Evolutionary conservation across 2,888 invertebrate species (phyloP), one percentile per base, ranked within the genome.

Genomic region (Ellobium chinense): DNA sequence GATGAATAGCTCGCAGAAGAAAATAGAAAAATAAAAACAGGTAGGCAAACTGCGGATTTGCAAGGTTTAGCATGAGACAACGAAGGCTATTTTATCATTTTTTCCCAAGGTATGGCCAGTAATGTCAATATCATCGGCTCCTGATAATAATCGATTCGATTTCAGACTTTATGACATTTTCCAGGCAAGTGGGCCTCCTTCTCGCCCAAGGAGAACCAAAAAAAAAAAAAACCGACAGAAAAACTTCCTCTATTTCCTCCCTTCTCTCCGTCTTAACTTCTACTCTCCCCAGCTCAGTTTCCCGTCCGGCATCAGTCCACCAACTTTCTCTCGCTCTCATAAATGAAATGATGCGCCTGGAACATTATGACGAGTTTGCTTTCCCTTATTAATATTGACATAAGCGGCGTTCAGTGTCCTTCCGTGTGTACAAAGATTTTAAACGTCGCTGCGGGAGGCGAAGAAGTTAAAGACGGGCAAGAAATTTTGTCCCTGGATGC

Each of bases 371-470:
- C 58, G n/a, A 31, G 72, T 72, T 72, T 72, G 60, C 72, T 72
- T 72, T 72, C 34, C 72, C 58, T 72, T 72, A 72, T 72, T 72
- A 72, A 60, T 72, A 72, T 72, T 72, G 72, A 72, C 72, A 72
- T 37, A 60, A 60, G 72, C 72, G 36, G 36, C 56, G 72, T 72
- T 72, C 34, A 36, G 72, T 37, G 72, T 72, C 72, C 60, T 60
- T 56, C 34, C 36, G 60, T 72, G 72, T 72, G 72, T 72, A 24
- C 60, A 60, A 29, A 60, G 72, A 72, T 72, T 72, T 72, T 72
- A 54, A 72, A 60, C 72, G 56, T 72, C 72, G 56, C 34, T 60
- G 34, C 36, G 60, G 58, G 31, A 56, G 72, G 34, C 18, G 36
- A 58, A 31, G 56, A 56, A 72, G 72, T 60, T 72, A 58, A 60